phyloP scores from a whole-genome alignment of 2,888 invertebrate species.

The Noctua janthe region DNA sequence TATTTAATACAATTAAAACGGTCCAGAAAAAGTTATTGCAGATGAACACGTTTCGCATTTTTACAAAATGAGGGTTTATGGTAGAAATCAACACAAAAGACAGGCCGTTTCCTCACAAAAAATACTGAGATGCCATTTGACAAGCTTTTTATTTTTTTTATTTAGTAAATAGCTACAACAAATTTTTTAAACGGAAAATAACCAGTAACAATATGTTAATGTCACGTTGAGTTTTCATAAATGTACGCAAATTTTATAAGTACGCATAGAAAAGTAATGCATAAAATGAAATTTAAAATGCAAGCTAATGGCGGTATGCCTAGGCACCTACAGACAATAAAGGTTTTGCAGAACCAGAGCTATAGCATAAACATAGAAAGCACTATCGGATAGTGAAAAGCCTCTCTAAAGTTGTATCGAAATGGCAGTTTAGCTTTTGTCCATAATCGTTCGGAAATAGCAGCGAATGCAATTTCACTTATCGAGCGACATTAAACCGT shows the following conservation, averaged over 20 bases:
- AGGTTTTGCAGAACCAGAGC: not conserved
- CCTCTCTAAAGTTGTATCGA: slow-evolving; percentile 39
- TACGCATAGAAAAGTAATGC: not conserved
- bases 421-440: slow-evolving; percentile 36
- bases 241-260: not conserved
- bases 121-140: slow-evolving; percentile 2
- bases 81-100: not conserved
- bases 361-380: not conserved
- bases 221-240: not conserved
- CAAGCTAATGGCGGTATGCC: not conserved
- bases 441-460: slow-evolving; percentile 50
- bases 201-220: not conserved
- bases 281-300: not conserved
- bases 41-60: not conserved
- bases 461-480: slow-evolving; percentile 56
- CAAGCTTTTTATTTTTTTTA: not conserved
- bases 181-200: not conserved
- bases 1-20: not conserved
- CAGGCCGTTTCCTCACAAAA: not conserved
- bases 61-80: not conserved
- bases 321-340: not conserved
- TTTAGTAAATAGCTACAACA: not conserved
- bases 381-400: slow-evolving; percentile 32
- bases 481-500: slow-evolving; percentile 52
- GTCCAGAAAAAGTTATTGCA: not conserved